Evolutionary conservation across 1,140 invertebrate species (phyloP).

Genomic region (Lepidotrigona ventralis): DNA sequence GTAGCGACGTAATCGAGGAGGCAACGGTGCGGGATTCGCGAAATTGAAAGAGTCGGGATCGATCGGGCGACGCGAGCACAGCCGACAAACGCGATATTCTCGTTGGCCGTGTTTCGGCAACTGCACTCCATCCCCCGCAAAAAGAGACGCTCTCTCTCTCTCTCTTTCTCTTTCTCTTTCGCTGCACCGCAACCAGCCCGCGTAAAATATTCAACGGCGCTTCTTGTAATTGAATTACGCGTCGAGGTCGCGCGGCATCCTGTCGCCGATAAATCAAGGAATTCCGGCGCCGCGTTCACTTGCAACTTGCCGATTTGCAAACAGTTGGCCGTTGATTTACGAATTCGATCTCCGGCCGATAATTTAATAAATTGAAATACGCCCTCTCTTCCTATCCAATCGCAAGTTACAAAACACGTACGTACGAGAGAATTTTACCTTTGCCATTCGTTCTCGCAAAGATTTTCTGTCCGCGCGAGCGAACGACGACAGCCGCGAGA

Average conservation of each 20-base stretch:
- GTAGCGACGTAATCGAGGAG: slow-evolving; percentile 36
- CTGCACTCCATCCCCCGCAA: background rate
- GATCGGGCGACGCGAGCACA: slow-evolving; percentile 12
- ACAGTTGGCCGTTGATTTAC: background rate
- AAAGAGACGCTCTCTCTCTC: background rate
- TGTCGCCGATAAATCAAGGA: background rate
- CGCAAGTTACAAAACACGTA: background rate
- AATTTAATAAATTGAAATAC: background rate
- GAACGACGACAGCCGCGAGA: background rate
- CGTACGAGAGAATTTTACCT: background rate
- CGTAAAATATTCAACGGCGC: slow-evolving; percentile 16
- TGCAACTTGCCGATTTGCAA: background rate
- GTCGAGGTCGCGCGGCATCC: background rate
- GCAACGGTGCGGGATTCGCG: slow-evolving; percentile 8
- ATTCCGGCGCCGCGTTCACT: background rate
- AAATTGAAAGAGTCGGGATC: slow-evolving; percentile 44
- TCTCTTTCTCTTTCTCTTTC: no score
- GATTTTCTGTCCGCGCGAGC: background rate
- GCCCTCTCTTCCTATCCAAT: no score
- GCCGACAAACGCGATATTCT: slow-evolving; percentile 18
- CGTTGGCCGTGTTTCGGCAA: slow-evolving; percentile 31
- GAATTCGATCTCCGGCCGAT: background rate
- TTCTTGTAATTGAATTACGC: slow-evolving; percentile 29
- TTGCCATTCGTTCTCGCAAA: background rate
- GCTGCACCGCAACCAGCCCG: background rate